Base-by-base conservation (phyloP, 2,113 vertebrate species). In the Macquaria australasica region DNA sequence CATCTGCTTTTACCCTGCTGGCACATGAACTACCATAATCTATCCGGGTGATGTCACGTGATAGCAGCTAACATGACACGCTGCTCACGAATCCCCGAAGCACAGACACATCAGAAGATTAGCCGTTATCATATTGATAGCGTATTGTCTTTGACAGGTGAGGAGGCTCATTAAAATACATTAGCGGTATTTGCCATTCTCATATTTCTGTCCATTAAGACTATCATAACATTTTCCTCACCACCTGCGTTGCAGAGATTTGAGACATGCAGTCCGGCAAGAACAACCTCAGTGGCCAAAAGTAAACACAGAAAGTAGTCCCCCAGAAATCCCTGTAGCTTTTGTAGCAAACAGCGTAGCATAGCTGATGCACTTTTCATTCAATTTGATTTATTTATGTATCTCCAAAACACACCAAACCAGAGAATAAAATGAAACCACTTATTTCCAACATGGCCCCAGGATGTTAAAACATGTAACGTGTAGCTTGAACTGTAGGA, bases 1-100 rank as follows among this genome's bases (percentile, higher is more conserved):
- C 73, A 68, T 88, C 81, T 75, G 81, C 63, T 81, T 80, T 87
- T 31, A 82, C 74, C 87, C 91, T 78, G 89, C 91, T 77, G 89
- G 56, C 73, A 71, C 77, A 63, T 20, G 59, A 87, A 82, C 88
- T 41, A 70, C 79, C 81, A 62, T 59, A 68, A 91, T 87, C 84
- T 76, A 43, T 70, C 50, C 1, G n/a, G 67, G 64, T n/a, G 63
- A 78, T 83, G 72, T 60, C 81, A 86, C 55, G 64, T 45, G 75
- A 87, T 81, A 67, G 76, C 82, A 21, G 68, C 71, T 74, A 74
- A 51, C 55, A 50, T 68, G 60, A 64, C 71, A 69, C 5, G 48
- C 34, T 56, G 81, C 60, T 59, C 75, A 55, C 20, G 62, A 83
- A 82, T 66, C 59, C 28, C 43, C 15, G 34, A 37, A 70, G 63